phyloP scores from a whole-genome alignment of 2,888 invertebrate genomes.

The Bhutanitis thaidina region DNA sequence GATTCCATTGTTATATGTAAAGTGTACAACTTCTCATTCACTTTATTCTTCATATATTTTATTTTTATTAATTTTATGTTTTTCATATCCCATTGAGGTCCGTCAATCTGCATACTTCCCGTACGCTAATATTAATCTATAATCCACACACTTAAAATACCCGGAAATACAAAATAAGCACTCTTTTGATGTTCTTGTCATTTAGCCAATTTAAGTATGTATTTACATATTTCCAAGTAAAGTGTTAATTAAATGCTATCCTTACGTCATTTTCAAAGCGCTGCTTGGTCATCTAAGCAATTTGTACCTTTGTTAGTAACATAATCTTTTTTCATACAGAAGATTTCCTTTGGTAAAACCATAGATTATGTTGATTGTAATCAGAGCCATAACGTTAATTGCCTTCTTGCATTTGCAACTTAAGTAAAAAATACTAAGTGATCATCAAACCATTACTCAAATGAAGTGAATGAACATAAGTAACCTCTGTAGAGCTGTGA shows the following conservation, averaged over 20 bases:
- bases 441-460: not conserved
- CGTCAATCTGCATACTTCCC: no score
- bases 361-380: constrained; percentile 13
- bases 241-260: not conserved
- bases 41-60: no score
- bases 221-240: constrained; percentile 1
- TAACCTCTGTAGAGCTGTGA: no score
- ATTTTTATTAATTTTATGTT: no score
- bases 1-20: no score
- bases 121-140: no score
- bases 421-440: not conserved
- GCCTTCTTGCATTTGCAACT: not conserved
- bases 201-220: not conserved
- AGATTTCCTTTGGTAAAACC: constrained; percentile 10
- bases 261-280: not conserved
- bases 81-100: no score
- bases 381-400: constrained; percentile 1
- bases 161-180: not conserved
- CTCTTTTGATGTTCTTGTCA: not conserved
- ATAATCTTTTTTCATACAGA: constrained; percentile 1
- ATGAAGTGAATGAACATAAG: not conserved
- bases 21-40: no score
- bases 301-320: constrained; percentile 6
- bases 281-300: not conserved
- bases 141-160: no score